phyloP scores from a whole-genome alignment of 2,113 vertebrate species.

The Microtus richardsoni region DNA sequence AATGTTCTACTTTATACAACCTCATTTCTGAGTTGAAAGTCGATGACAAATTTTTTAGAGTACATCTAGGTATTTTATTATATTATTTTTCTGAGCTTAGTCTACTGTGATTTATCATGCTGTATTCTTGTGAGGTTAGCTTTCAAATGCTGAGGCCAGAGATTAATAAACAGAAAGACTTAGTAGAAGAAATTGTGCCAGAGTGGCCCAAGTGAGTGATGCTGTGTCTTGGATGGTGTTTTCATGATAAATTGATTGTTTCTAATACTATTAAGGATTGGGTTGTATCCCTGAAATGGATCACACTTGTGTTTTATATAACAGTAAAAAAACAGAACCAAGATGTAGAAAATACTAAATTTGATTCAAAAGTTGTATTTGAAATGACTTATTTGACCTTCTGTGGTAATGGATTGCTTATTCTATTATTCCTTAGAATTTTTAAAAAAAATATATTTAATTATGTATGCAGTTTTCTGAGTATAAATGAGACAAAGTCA shows the following conservation, averaged over 20 bases:
- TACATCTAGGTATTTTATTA: slow-evolving; percentile 20
- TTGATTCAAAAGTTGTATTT: neutral
- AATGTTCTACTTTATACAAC: neutral
- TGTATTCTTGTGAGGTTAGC: neutral
- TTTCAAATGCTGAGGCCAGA: slow-evolving; percentile 30
- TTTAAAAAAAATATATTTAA: neutral
- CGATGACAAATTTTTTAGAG: neutral
- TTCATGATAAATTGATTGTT: slow-evolving; percentile 1
- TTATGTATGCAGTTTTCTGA: neutral
- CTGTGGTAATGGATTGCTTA: neutral
- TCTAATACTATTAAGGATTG: neutral
- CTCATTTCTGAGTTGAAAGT: neutral
- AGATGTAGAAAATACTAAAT: neutral
- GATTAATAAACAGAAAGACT: slow-evolving; percentile 27
- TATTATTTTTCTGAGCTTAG: slow-evolving; percentile 43
- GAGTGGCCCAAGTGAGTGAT: neutral
- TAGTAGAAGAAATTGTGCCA: neutral
- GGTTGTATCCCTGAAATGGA: neutral
- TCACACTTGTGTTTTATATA: slow-evolving; percentile 19
- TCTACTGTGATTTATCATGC: slow-evolving; percentile 25
- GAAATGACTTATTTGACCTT: neutral
- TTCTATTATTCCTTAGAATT: neutral
- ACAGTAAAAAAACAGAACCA: neutral
- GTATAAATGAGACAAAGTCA: neutral
- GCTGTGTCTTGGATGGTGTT: neutral